These are phyloP conservation scores for Microplitis demolitor DNA, from an alignment of 1,140 invertebrate genomes.

Conservation along the genomic window DNA sequence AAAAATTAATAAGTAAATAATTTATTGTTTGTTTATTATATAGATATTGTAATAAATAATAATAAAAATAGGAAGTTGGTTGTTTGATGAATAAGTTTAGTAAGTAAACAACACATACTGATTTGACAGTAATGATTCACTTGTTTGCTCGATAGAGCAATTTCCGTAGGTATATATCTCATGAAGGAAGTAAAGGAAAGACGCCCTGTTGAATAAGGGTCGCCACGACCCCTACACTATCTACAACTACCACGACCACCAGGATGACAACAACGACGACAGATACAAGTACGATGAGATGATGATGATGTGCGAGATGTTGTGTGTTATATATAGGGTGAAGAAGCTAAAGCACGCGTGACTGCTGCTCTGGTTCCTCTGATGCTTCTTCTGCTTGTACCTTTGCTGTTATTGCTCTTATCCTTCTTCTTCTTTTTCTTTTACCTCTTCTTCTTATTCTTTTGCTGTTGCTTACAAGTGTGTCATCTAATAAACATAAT, in stretches of 20 bases:
- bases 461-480: too few relatives aligned
- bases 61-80: too few relatives aligned
- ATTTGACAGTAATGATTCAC: constrained; percentile 38
- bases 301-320: constrained; percentile 11
- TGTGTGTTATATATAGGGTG: constrained; percentile 6
- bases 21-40: too few relatives aligned
- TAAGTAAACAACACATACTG: constrained; percentile 24
- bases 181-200: constrained; percentile 2
- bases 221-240: neutral
- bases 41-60: too few relatives aligned
- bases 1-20: too few relatives aligned
- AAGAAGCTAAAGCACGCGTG: neutral
- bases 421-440: too few relatives aligned
- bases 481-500: too few relatives aligned
- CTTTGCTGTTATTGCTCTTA: neutral
- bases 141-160: constrained; percentile 42
- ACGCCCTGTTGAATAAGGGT: constrained; percentile 8
- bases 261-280: neutral
- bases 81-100: too few relatives aligned
- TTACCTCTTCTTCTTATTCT: too few relatives aligned
- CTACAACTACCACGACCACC: neutral
- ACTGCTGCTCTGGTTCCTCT: neutral
- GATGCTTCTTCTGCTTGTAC: neutral
- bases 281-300: constrained; percentile 9
- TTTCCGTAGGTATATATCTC: constrained; percentile 30